Conservation (phyloP, 2,888 invertebrate genomes). For the Rhagophthalmus giganteus region DNA sequence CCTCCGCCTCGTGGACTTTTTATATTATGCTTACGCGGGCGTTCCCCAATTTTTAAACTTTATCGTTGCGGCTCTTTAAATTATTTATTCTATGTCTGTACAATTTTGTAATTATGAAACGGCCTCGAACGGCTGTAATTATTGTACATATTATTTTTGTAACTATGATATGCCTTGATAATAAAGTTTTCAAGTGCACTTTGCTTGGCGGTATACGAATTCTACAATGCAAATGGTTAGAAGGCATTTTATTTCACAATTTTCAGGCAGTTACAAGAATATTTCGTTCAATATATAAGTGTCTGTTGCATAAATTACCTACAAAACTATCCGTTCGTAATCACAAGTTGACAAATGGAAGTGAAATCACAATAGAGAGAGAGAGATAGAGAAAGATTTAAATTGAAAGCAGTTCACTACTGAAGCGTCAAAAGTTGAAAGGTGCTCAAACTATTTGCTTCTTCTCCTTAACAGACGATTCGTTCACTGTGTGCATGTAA, state of each 20-base stretch:
- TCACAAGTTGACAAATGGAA: background rate
- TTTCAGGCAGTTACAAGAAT: background rate
- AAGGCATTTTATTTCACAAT: background rate
- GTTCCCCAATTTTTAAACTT: too few species aligned
- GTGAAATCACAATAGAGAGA: background rate
- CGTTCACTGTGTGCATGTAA: constrained; percentile 40
- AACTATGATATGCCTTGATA: too few species aligned
- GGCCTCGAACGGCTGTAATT: too few species aligned
- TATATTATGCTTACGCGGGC: too few species aligned
- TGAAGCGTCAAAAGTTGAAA: background rate
- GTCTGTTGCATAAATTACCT: background rate
- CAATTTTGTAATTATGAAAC: too few species aligned
- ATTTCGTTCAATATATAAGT: background rate
- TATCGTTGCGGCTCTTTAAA: too few species aligned
- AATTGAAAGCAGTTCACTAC: background rate
- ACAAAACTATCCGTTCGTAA: background rate
- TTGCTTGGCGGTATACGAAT: too few species aligned
- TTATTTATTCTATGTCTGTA: too few species aligned
- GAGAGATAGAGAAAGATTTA: too few species aligned
- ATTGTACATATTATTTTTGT: too few species aligned
- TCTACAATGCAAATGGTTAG: background rate
- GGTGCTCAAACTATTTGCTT: constrained; percentile 23
- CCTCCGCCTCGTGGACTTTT: too few species aligned
- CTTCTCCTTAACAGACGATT: constrained; percentile 18
- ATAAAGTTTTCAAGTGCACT: too few species aligned